Evolutionary conservation across 2,797 vertebrate genomes (phyloP), one percentile per base, ranked within the genome.

Genomic region (Schizopygopsis pylzovi): DNA sequence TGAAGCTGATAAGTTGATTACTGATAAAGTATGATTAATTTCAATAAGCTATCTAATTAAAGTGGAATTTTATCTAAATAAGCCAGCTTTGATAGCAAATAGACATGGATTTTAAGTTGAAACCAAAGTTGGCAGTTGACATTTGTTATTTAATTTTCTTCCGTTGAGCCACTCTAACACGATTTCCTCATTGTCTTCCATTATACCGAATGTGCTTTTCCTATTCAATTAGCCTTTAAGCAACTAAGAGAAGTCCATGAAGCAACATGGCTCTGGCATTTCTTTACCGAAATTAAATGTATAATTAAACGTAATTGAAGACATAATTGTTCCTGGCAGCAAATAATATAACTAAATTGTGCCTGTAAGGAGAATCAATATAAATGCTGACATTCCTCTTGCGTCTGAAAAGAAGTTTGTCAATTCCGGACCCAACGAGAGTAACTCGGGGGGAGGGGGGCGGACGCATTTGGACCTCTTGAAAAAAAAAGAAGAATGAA

Each of bases 1-100:
- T 93, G 88, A 93, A 81, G 87, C 92, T 93, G 94, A 96, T 96
- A 94, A 95, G 94, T 95, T 90, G 92, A 95, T 95, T 52, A 89
- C 94, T 93, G 94, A 96, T 96, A 94, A 88, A 95, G 93, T 94
- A 92, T 94, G 95, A 95, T 95, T 95, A 90, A 94, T 95, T 96
- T 94, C 93, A 95, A 92, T 94, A 92, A 94, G 92, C 88, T 87
- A 92, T 91, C 93, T 94, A 95, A 96, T 96, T 95, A 95, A 96
- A 95, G 94, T 87, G 41, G 87, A 91, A 87, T 93, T 95, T 95
- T 95, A 95, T 95, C 94, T 95, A 92, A 90, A 94, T 95, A 88
- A 89, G 79, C 87, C 81, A 68, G 85, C 90, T 89, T 92, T 94
- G 92, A 95, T 94, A 94, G 92, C 94, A 93, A 93, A 20, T 65